Percentiles rank a stretch among this genome's conserved stretches.
These are phyloP conservation scores for Balearica regulorum DNA, from an alignment of 2,797 vertebrate species.

Conservation along the genomic window DNA sequence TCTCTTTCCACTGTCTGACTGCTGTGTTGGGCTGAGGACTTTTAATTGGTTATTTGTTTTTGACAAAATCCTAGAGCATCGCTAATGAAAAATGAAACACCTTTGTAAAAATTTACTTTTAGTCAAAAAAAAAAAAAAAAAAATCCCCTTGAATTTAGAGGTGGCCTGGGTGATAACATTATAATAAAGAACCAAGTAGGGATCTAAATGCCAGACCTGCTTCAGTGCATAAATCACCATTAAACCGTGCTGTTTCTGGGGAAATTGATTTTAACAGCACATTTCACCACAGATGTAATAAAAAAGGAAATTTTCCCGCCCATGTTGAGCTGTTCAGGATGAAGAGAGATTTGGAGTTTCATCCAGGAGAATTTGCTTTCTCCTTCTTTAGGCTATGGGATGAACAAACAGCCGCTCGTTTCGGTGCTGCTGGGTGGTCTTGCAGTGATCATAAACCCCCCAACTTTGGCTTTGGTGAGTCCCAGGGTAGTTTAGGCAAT, in stretches of 20 bases:
- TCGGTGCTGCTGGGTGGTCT: neutral
- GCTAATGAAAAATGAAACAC: neutral
- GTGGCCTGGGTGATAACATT: neutral
- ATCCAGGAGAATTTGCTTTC: neutral
- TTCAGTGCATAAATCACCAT: neutral
- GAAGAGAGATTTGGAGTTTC: neutral
- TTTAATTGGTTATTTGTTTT: neutral
- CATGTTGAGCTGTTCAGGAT: neutral
- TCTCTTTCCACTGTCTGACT: neutral
- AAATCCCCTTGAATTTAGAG: neutral
- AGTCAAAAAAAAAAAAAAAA: neutral
- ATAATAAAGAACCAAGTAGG: neutral
- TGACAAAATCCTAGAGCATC: neutral
- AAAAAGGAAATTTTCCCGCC: neutral
- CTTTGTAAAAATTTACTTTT: neutral
- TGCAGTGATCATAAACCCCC: neutral
- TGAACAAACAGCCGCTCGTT: neutral
- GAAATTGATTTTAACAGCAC: constrained; percentile 32
- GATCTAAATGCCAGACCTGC: neutral
- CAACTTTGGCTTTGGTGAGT: neutral
- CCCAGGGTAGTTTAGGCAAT: neutral
- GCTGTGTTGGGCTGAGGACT: neutral
- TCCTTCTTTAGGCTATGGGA: neutral
- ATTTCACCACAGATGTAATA: neutral
- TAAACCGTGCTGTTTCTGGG: neutral